Base-by-base conservation (phyloP, 2,113 vertebrate species). In the Mola mola region DNA sequence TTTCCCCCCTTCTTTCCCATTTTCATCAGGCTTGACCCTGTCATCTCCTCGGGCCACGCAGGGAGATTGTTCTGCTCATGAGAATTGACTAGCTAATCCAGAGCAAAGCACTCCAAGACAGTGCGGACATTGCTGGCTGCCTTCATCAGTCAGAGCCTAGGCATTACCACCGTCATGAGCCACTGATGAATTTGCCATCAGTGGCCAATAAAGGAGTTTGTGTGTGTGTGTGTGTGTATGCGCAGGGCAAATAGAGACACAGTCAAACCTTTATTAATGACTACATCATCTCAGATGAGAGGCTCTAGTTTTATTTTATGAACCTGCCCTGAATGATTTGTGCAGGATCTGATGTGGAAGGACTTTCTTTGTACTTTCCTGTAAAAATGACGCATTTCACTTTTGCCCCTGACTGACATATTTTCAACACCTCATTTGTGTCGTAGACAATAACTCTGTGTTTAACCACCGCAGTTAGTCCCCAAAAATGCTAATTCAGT, bases 51-150 rank as follows among this genome's bases (percentile, higher is more conserved):
- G 3, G 62, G 81, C 67, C 16, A 76, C n/a, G 10, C 50, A 5
- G 65, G 63, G 58, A 83, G 84, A 86, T 85, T 72, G 87, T 72
- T 82, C 56, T 56, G 53, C 66, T 85, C 70, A 59, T 79, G 83
- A 75, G 83, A 82, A 84, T 82, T 78, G 83, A 87, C 84, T 84
- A 36, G 69, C 70, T 88, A 84, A 87, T 87, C 84, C 78, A 47
- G 55, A 79, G 59, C 59, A 58, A 75, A 71, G 66, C 63, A 66
- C 66, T 75, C 52, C 24, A 62, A 76, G 67, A 77, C 78, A 40
- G 49, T 59, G 58, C 49, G 60, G 67, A 74, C 65, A 57, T 78
- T 72, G 70, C 63, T 51, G 62, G 66, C 77, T 50, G 59, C 63
- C 66, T 70, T 75, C 81, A 82, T 89, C 81, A 76, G 64, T 84